These are phyloP conservation scores for Anagrus nilaparvatae DNA, from an alignment of 1,140 invertebrate species.

Conservation along the genomic window DNA sequence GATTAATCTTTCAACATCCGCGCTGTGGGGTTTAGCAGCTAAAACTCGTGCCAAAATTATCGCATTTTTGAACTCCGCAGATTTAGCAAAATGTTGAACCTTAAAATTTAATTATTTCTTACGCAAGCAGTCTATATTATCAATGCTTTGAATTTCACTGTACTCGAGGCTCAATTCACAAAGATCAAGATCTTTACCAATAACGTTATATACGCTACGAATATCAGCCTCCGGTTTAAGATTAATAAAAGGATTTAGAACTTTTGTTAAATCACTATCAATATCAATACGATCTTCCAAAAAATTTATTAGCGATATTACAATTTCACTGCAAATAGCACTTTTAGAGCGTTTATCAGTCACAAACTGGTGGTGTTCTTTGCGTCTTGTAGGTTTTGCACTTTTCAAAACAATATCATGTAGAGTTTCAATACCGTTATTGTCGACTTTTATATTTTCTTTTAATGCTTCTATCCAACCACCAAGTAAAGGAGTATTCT, in stretches of 20 bases:
- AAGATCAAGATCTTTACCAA: neutral
- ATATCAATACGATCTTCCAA: no score
- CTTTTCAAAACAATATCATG: neutral
- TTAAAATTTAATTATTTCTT: no score
- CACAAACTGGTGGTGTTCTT: neutral
- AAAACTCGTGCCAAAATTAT: neutral
- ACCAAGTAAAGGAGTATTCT: neutral
- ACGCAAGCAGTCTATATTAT: neutral
- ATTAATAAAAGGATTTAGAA: no score
- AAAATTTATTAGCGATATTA: neutral
- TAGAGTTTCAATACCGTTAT: neutral
- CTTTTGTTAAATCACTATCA: no score
- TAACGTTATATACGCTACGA: no score
- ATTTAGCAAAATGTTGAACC: neutral
- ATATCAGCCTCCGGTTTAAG: no score
- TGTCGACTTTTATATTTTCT: neutral
- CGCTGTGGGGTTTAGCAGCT: neutral
- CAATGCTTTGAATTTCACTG: neutral
- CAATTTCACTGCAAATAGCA: neutral
- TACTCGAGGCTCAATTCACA: neutral
- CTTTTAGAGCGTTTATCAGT: neutral
- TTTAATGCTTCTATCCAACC: neutral
- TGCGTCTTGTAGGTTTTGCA: neutral
- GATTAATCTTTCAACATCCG: neutral
- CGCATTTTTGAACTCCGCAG: neutral